Base-by-base conservation (phyloP, 2,113 vertebrate genomes). In the Grammomys surdaster region DNA sequence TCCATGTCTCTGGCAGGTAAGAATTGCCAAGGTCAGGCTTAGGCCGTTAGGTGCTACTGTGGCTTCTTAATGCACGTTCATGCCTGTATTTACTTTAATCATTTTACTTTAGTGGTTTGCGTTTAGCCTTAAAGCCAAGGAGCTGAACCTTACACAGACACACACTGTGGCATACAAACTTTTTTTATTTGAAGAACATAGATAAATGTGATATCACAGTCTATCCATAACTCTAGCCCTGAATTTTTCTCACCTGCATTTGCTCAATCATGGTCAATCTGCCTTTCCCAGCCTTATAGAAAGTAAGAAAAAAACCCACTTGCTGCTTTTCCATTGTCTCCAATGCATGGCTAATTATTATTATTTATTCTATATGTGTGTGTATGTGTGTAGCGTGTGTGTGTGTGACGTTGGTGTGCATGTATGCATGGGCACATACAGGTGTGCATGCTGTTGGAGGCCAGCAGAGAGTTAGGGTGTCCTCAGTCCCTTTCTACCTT, bases 281-380 rank as follows among this genome's bases (percentile, higher is more conserved):
- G 12, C 1, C n/a, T 92, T 81, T 93, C 54, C 17, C 36, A 0
- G 14, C 7, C 22, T 91, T 43, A 63, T 56, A 17, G 36, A n/a
- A 86, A 91, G 65, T 40, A 87, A 90, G 6, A n/a, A 54, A 72
- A 69, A 19, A 82, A 10, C 13, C 56, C 13, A 40, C 10, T 67
- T 88, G 67, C 51, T 94, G 67, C 51, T 94, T 95, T 80, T 95
- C 67, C 5, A 51, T 72, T 93, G 56, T 9, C 63, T 65, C 11
- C 1, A 14, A 12, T 1, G 6, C 20, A 60, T 43, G 28, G 17
- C 46, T 95, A 86, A 65, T 94, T 94, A 51, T 63, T 76, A 81
- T 86, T 77, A 84, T n/a, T 60, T 85, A 28, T 69, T 78, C 17
- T 65, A 7, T 85, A 1, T 75, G 0, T 94, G 11, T 19, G 16